These are phyloP conservation scores for Hybognathus amarus DNA, from an alignment of 2,797 vertebrate genomes.

Conservation along the genomic window DNA sequence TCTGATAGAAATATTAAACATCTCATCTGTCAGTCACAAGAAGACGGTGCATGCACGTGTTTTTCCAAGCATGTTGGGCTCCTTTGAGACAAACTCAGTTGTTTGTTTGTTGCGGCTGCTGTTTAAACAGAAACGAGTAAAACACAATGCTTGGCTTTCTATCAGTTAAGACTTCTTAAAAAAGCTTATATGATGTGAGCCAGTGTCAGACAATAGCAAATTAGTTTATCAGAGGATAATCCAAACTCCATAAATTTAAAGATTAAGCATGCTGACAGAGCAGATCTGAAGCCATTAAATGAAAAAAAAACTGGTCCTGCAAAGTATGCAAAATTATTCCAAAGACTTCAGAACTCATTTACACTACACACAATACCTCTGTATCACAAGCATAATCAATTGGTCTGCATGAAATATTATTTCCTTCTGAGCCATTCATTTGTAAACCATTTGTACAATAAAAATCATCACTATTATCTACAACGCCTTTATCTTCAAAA, in stretches of 20 bases:
- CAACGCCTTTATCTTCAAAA: slow-evolving; percentile 8
- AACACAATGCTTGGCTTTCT: slow-evolving; percentile 13
- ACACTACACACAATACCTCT: slow-evolving; percentile 18
- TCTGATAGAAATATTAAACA: slow-evolving; percentile 66
- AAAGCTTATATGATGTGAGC: slow-evolving; percentile 29
- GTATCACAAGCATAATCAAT: slow-evolving; percentile 33
- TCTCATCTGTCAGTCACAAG: slow-evolving; percentile 53
- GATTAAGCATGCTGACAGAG: slow-evolving; percentile 15
- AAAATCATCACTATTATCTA: slow-evolving; percentile 14
- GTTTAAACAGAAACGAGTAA: slow-evolving; percentile 38
- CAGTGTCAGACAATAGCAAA: slow-evolving; percentile 36
- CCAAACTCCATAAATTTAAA: slow-evolving; percentile 29
- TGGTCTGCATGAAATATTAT: slow-evolving; percentile 13
- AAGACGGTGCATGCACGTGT: slow-evolving; percentile 33
- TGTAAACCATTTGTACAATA: slow-evolving; percentile 25
- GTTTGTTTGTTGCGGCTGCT: slow-evolving; percentile 46
- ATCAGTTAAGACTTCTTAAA: slow-evolving; percentile 32
- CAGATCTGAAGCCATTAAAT: slow-evolving; percentile 30
- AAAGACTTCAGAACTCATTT: slow-evolving; percentile 37
- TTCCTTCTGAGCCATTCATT: slow-evolving; percentile 34
- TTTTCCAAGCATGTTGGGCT: slow-evolving; percentile 39
- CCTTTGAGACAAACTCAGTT: slow-evolving; percentile 48
- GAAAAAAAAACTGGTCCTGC: slow-evolving; percentile 24
- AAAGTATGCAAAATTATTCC: slow-evolving; percentile 39
- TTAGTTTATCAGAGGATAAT: slow-evolving; percentile 35